Conservation (phyloP, 1,140 invertebrate genomes). For the Pseudomyrmex sp. region DNA sequence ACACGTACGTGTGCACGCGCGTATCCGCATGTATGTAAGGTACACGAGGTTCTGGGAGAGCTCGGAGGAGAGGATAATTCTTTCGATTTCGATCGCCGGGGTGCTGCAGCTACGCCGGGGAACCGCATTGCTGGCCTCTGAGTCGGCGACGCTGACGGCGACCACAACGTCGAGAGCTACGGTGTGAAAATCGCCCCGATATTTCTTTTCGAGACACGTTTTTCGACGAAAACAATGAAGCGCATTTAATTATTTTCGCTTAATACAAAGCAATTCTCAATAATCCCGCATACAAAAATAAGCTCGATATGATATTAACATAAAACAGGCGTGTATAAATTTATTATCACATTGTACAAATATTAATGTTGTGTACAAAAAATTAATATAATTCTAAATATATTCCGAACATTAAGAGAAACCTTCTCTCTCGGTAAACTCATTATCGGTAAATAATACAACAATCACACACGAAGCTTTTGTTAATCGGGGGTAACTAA, state of each 20-base stretch:
- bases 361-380: no score
- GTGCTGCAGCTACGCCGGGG: constrained; percentile 76
- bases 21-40: background rate
- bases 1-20: background rate
- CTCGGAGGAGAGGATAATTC: constrained; percentile 74
- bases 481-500: background rate
- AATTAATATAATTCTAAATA: background rate
- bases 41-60: constrained; percentile 6
- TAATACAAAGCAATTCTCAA: no score
- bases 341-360: no score
- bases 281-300: background rate
- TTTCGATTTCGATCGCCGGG: constrained; percentile 81
- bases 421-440: background rate
- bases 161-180: constrained; percentile 21
- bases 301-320: no score
- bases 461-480: background rate
- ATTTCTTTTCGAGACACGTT: background rate
- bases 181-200: background rate
- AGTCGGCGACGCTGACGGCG: constrained; percentile 69
- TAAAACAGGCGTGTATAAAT: no score
- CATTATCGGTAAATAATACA: background rate
- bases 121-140: constrained; percentile 82
- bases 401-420: background rate
- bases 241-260: background rate
- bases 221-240: no score